Evolutionary conservation across 2,113 vertebrate genomes (phyloP).

Genomic region (Crotalus tigris): DNA sequence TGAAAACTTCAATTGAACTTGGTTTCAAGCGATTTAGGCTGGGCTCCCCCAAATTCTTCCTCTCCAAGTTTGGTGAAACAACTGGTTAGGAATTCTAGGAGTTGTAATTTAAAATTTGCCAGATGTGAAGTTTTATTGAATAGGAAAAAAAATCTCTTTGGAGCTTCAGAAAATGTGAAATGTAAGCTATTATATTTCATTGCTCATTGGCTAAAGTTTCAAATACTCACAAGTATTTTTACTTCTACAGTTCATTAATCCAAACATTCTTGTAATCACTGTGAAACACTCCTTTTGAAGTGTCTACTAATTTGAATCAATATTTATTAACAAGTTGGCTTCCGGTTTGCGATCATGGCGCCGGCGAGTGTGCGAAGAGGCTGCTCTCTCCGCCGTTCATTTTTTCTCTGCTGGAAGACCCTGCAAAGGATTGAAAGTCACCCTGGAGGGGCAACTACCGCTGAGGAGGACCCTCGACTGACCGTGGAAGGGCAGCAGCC

Average conservation of each 20-base stretch:
- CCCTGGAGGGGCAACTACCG: too few species aligned
- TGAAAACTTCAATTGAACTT: not conserved
- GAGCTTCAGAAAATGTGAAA: not conserved
- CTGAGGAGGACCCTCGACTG: too few species aligned
- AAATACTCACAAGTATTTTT: not conserved
- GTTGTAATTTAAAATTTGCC: not conserved
- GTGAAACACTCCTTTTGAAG: not conserved
- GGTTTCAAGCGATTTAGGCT: not conserved
- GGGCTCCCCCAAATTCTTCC: not conserved
- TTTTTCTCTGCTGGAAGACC: too few species aligned
- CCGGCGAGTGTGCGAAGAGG: too few species aligned
- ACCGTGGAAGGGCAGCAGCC: too few species aligned
- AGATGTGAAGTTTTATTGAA: not conserved
- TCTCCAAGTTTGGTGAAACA: not conserved
- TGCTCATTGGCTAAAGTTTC: too few species aligned
- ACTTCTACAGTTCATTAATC: not conserved
- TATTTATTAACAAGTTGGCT: not conserved
- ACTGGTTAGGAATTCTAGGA: not conserved
- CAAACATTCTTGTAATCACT: not conserved
- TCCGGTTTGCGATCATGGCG: too few species aligned
- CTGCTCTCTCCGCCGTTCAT: too few species aligned
- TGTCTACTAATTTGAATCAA: not conserved
- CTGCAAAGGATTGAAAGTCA: too few species aligned
- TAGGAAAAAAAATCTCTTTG: not conserved
- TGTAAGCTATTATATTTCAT: not conserved